Percentiles rank a stretch among this genome's conserved stretches.
Conservation (phyloP, 92 coral and sea anemone species). For the Porites cylindrica region DNA sequence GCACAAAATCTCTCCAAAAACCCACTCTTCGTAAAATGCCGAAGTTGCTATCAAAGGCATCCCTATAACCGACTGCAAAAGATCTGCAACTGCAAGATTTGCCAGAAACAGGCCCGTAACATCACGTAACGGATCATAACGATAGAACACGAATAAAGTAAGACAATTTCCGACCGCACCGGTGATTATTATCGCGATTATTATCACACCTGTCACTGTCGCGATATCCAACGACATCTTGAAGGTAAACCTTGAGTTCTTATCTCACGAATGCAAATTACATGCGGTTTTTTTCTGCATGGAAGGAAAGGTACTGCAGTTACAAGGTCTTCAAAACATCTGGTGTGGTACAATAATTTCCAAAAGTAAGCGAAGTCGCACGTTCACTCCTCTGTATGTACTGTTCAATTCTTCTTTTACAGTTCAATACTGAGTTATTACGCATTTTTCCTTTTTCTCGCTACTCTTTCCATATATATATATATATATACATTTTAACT, state of each 20-base stretch:
- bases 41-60: conserved; percentile 67
- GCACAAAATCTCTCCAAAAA: conserved; percentile 54
- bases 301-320: background rate
- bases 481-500: background rate
- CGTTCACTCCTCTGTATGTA: too few relatives aligned
- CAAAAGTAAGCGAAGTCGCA: too few relatives aligned
- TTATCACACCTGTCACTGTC: background rate
- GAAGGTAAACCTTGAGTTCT: background rate
- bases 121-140: conserved; percentile 48
- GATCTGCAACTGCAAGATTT: conserved; percentile 69
- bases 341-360: too few relatives aligned
- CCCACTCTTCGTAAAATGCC: conserved; percentile 51
- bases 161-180: conserved; percentile 51
- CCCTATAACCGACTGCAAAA: conserved; percentile 53
- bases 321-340: too few relatives aligned
- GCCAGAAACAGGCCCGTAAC: conserved; percentile 59
- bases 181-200: conserved; percentile 19
- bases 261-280: background rate
- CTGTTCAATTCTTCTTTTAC: too few relatives aligned
- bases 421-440: background rate
- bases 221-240: conserved; percentile 28
- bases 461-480: too few relatives aligned
- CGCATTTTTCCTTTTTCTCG: background rate
- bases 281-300: background rate
- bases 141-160: conserved; percentile 51